phyloP scores from a whole-genome alignment of 2,113 vertebrate genomes.

The Recurvirostra avosetta region DNA sequence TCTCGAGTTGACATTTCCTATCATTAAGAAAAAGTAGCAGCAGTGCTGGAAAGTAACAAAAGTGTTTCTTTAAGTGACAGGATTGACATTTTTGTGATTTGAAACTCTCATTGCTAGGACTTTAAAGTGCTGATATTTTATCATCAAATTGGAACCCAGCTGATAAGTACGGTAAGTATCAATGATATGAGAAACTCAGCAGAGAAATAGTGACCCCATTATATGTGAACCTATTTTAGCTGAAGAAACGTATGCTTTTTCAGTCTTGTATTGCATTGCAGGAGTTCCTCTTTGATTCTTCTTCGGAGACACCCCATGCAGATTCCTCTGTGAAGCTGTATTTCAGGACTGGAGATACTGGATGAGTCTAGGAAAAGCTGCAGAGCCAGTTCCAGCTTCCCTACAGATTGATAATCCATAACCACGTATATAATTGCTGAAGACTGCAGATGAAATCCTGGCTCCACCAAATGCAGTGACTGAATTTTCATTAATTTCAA shows the following conservation, averaged over 20 bases:
- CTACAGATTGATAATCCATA: neutral
- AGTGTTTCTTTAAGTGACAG: neutral
- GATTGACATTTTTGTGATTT: neutral
- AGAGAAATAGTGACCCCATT: conserved; percentile 29
- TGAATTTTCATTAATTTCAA: neutral
- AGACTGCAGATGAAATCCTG: neutral
- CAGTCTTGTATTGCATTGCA: neutral
- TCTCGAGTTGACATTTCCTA: neutral
- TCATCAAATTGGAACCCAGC: conserved; percentile 5
- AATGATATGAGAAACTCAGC: neutral
- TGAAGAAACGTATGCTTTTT: neutral
- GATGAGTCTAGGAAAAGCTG: neutral
- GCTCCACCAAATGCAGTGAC: neutral
- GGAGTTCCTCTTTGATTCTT: neutral
- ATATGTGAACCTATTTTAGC: conserved; percentile 1
- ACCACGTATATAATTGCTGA: neutral
- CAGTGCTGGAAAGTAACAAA: neutral
- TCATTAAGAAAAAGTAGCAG: neutral
- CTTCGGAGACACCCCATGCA: neutral
- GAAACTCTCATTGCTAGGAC: neutral
- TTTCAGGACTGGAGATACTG: neutral
- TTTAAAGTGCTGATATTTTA: conserved; percentile 25
- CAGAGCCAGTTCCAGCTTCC: neutral
- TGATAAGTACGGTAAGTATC: conserved; percentile 36
- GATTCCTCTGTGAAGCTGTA: neutral